phyloP scores from a whole-genome alignment of 2,888 invertebrate species.

The Eristalis intricaria region DNA sequence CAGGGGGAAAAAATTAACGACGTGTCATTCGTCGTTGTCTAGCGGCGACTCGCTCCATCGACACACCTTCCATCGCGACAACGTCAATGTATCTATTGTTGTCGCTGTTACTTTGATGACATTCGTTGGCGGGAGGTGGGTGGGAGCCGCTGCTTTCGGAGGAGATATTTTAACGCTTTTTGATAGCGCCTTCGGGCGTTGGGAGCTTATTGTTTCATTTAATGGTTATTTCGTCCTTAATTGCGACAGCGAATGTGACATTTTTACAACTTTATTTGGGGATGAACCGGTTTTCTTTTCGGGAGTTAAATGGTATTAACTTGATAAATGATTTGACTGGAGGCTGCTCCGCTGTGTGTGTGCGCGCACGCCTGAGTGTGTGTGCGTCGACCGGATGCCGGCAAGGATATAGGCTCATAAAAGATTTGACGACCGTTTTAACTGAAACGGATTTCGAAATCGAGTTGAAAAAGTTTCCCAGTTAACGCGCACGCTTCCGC shows the following conservation, averaged over 20 bases:
- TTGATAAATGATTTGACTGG: slow-evolving; percentile 4
- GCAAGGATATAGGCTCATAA: not conserved
- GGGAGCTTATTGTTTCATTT: slow-evolving; percentile 10
- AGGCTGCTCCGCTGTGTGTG: not conserved
- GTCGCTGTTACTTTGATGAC: not conserved
- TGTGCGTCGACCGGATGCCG: not conserved
- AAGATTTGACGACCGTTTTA: not conserved
- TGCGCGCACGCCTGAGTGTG: not conserved
- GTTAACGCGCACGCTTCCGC: not conserved
- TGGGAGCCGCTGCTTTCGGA: too few species aligned
- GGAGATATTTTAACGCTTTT: not conserved
- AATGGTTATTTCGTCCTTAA: slow-evolving; percentile 17
- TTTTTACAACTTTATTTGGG: slow-evolving; percentile 22
- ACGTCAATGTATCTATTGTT: not conserved
- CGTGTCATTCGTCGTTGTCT: slow-evolving; percentile 85
- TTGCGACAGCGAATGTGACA: slow-evolving; percentile 15
- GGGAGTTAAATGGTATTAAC: slow-evolving; percentile 5
- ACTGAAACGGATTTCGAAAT: not conserved
- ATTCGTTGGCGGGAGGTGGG: not conserved
- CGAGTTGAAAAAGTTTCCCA: not conserved
- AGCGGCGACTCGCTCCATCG: too few species aligned
- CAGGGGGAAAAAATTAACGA: slow-evolving; percentile 82
- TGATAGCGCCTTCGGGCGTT: slow-evolving; percentile 7
- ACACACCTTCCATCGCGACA: slow-evolving; percentile 83
- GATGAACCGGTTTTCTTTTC: slow-evolving; percentile 5